Evolutionary conservation across 1,140 invertebrate genomes (phyloP).

Genomic region (Dendrolimus kikuchii): DNA sequence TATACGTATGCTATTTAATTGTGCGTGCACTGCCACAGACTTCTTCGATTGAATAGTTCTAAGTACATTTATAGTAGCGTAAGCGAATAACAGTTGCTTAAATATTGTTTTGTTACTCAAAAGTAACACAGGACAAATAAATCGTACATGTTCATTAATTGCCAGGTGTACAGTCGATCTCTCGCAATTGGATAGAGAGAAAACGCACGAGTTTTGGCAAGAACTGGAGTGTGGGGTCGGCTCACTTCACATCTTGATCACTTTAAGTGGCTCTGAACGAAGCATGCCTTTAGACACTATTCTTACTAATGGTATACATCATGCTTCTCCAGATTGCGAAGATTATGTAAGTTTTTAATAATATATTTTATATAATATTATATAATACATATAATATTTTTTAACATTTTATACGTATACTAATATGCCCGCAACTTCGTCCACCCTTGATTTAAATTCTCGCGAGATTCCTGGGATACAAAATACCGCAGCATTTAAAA

Average conservation of each 20-base stretch:
- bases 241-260: slow-evolving; percentile 49
- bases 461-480: too few relatives aligned
- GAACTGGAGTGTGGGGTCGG: slow-evolving; percentile 56
- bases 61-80: too few relatives aligned
- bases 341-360: slow-evolving; percentile 43
- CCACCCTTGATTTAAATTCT: too few relatives aligned
- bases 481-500: too few relatives aligned
- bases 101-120: background rate
- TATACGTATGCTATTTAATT: too few relatives aligned
- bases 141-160: background rate
- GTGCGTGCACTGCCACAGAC: too few relatives aligned
- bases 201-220: slow-evolving; percentile 57
- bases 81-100: too few relatives aligned
- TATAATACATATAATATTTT: too few relatives aligned
- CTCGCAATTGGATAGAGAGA: slow-evolving; percentile 48
- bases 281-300: slow-evolving; percentile 29
- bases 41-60: too few relatives aligned
- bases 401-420: too few relatives aligned
- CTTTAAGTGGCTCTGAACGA: slow-evolving; percentile 38
- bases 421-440: too few relatives aligned
- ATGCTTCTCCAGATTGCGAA: slow-evolving; percentile 26
- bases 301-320: slow-evolving; percentile 32
- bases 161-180: slow-evolving; percentile 53
- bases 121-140: background rate
- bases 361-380: too few relatives aligned